These are phyloP conservation scores for Drosophila anceps DNA, from an alignment of 2,888 invertebrate genomes.

Conservation along the genomic window DNA sequence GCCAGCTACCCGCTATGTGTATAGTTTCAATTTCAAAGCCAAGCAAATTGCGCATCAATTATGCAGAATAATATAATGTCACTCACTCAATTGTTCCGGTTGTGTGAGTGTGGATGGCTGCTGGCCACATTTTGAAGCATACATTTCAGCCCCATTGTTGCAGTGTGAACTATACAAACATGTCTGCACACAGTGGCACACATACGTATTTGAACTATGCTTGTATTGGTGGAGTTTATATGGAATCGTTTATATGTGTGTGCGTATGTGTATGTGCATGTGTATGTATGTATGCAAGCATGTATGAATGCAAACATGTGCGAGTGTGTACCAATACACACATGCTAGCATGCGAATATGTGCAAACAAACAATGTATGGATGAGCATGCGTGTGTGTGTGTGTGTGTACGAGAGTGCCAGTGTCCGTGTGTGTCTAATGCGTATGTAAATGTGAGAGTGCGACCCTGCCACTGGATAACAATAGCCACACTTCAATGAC, in stretches of 20 bases:
- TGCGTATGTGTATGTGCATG: background rate
- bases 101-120: slow-evolving; percentile 9
- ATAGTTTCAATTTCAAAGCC: slow-evolving; percentile 1
- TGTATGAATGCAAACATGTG: background rate
- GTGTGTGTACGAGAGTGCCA: background rate
- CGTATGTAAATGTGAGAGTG: slow-evolving; percentile 35
- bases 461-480: slow-evolving; percentile 47
- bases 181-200: background rate
- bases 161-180: slow-evolving; percentile 7
- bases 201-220: background rate
- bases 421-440: slow-evolving; percentile 19
- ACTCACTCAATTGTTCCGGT: slow-evolving; percentile 34
- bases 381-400: slow-evolving; percentile 2
- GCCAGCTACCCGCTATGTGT: too few species aligned
- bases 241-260: background rate
- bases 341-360: slow-evolving; percentile 4
- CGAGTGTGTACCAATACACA: background rate
- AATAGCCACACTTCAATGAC: slow-evolving; percentile 47
- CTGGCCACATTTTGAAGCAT: slow-evolving; percentile 28
- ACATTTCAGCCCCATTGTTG: slow-evolving; percentile 31
- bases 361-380: slow-evolving; percentile 7
- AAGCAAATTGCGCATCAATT: slow-evolving; percentile 63
- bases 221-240: slow-evolving; percentile 7
- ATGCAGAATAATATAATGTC: slow-evolving; percentile 70
- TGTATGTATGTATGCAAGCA: background rate